Base-by-base conservation (phyloP, 2,113 vertebrate genomes). In the Chitala chitala region DNA sequence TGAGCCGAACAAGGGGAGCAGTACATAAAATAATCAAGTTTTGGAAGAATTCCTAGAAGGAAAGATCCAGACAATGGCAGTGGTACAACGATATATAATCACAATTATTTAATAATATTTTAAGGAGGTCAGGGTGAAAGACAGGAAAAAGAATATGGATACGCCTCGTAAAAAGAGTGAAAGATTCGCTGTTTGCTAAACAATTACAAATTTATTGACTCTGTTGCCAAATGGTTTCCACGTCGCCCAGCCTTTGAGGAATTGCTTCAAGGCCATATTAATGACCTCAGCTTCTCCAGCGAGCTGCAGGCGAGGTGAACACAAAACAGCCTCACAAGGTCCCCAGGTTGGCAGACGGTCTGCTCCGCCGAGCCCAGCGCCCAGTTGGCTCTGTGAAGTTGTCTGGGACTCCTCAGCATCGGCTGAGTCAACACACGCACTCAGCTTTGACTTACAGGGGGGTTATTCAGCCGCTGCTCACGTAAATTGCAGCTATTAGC, bases 281-380 rank as follows among this genome's bases (percentile, higher is more conserved):
- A 88, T 91, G 89, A 91, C 84, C 84, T 90, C 89, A 90, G 82
- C 86, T 87, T 85, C 84, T 80, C 81, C 68, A 64, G 84, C 79
- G 84, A 76, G 82, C 85, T 80, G 85, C 71, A 20, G 83, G 82
- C 80, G 76, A 80, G 44, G 72, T 69, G 80, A 83, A 89, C 88
- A 90, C 85, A 87, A 83, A 83, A 68, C 78, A 31, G 81, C 78
- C 77, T 84, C 81, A 82, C 79, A 87, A 81, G 78, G 78, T 56
- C 79, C 79, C 10, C 56, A 74, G 56, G 81, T 75, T 83, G 70
- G 85, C 81, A 84, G 79, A 81, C 79, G 78, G 77, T 78, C 75
- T 7, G 65, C 70, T 66, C 75, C 77, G 78, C 82, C 81, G 44
- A 61, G 36, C 71, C 72, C 75, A 75, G 65, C 81, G 78, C 82